Evolutionary conservation across 2,113 vertebrate species (phyloP).

Genomic region (Entelurus aequoreus): DNA sequence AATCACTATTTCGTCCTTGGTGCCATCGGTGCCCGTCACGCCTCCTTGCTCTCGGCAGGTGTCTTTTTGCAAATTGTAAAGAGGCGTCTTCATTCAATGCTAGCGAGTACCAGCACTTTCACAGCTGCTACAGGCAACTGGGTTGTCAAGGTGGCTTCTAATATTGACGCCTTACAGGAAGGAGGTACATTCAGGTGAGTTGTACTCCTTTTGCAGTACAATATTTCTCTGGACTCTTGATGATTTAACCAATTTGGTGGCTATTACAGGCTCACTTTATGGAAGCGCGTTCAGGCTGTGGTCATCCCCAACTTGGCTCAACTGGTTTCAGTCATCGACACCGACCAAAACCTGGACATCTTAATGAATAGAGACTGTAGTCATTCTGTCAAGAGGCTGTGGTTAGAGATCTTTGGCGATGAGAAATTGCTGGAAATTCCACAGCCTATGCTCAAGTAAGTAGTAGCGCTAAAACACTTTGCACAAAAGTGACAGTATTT

Average conservation of each 20-base stretch:
- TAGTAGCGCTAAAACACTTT: not conserved
- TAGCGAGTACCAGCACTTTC: constrained; percentile 60
- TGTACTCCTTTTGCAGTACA: not conserved
- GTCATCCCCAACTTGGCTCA: constrained; percentile 84
- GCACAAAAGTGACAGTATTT: not conserved
- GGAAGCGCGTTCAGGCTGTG: constrained; percentile 83
- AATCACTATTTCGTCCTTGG: not conserved
- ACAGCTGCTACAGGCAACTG: constrained; percentile 72
- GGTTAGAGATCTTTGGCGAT: constrained; percentile 87
- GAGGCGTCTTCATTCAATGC: constrained; percentile 72
- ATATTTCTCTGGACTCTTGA: not conserved
- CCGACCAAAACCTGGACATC: constrained; percentile 84
- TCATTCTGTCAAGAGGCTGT: constrained; percentile 74
- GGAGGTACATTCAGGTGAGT: constrained; percentile 91
- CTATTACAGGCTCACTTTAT: constrained; percentile 80
- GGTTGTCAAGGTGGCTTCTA: constrained; percentile 84
- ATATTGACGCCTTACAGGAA: constrained; percentile 88
- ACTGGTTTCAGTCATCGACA: constrained; percentile 81
- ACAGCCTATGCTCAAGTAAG: constrained; percentile 64
- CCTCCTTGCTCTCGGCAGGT: constrained; percentile 59
- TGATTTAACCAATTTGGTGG: not conserved
- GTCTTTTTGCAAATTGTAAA: constrained; percentile 77
- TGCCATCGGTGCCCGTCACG: constrained; percentile 2
- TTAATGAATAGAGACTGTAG: constrained; percentile 59
- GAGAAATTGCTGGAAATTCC: constrained; percentile 78